Percentiles rank a stretch among this genome's conserved stretches.
These are phyloP conservation scores for Athripsodes cinereus DNA, from an alignment of 2,888 invertebrate species.

Conservation along the genomic window DNA sequence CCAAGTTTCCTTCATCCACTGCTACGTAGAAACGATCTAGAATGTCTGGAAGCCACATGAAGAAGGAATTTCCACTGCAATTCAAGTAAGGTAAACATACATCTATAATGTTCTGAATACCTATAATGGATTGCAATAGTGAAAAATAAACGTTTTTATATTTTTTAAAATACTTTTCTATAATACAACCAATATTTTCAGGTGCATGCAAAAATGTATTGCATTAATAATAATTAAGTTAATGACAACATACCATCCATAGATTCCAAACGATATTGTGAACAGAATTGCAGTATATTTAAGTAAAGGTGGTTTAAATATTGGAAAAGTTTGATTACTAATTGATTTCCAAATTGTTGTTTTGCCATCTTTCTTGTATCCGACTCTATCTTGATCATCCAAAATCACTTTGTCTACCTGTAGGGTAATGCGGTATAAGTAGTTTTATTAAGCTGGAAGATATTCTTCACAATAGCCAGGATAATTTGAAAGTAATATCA, in stretches of 20 bases:
- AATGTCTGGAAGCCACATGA: constrained; percentile 18
- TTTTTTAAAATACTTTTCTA: too few species aligned
- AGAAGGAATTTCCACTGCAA: constrained; percentile 15
- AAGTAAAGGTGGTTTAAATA: constrained; percentile 49
- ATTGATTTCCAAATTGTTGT: constrained; percentile 35
- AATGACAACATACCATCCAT: constrained; percentile 40
- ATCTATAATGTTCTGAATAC: too few species aligned
- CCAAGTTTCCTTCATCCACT: neutral
- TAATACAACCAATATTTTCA: too few species aligned
- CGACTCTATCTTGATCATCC: constrained; percentile 35
- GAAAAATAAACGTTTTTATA: too few species aligned
- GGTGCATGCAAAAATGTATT: neutral
- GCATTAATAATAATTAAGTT: neutral
- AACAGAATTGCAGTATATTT: constrained; percentile 48
- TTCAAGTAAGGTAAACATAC: too few species aligned
- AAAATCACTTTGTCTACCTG: constrained; percentile 38
- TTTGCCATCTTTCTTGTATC: constrained; percentile 35
- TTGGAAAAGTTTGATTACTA: constrained; percentile 39
- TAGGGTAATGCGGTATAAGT: too few species aligned
- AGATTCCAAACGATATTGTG: constrained; percentile 52
- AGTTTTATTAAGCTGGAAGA: too few species aligned
- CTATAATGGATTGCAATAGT: too few species aligned
- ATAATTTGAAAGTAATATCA: too few species aligned
- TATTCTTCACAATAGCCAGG: too few species aligned
- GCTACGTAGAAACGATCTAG: constrained; percentile 12